These are phyloP conservation scores for Hipposideros larvatus DNA, from an alignment of 2,797 vertebrate genomes.

Conservation along the genomic window DNA sequence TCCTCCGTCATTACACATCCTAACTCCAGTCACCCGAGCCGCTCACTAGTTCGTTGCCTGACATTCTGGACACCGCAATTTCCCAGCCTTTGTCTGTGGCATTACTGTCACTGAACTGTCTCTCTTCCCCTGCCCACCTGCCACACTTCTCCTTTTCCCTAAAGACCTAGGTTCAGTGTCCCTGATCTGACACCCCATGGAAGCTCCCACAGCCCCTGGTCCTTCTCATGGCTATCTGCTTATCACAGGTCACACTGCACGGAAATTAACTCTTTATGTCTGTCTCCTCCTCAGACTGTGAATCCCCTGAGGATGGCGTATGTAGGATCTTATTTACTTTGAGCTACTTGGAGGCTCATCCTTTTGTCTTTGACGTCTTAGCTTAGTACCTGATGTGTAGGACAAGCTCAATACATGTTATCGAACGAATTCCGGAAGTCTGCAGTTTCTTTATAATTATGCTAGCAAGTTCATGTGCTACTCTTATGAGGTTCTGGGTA, in stretches of 20 bases:
- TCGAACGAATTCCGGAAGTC: background rate
- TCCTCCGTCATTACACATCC: background rate
- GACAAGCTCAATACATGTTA: background rate
- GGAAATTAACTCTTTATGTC: background rate
- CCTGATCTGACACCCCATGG: background rate
- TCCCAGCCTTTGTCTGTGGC: background rate
- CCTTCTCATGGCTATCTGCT: background rate
- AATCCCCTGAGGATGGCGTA: background rate
- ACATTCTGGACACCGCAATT: background rate
- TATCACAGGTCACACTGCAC: background rate
- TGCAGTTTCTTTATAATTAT: background rate
- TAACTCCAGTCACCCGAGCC: background rate
- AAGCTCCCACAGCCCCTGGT: background rate
- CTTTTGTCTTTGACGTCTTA: slow-evolving; percentile 6
- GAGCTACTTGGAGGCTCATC: background rate
- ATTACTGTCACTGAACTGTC: background rate
- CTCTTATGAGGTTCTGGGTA: background rate
- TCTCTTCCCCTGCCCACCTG: background rate
- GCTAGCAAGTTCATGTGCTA: background rate
- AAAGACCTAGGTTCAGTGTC: background rate
- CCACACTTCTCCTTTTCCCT: background rate
- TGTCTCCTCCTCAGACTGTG: background rate
- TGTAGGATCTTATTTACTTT: background rate
- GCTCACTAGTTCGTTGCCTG: background rate
- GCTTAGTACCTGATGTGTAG: background rate